Percentiles rank a stretch among this genome's conserved stretches.
phyloP scores from a whole-genome alignment of 2,797 vertebrate species.

The Pempheris klunzingeri region DNA sequence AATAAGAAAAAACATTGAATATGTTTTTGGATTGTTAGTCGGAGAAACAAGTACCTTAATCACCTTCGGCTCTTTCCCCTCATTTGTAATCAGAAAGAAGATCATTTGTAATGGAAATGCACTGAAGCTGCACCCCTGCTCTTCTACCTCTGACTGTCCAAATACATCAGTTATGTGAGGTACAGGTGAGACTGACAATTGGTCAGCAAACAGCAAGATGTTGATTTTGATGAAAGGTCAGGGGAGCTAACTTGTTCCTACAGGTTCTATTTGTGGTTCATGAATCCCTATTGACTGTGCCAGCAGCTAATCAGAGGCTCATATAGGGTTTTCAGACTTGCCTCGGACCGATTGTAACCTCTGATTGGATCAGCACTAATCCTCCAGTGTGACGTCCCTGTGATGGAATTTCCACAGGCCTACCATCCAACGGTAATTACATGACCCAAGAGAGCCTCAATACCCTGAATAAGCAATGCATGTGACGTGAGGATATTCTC shows the following conservation, averaged over 20 bases:
- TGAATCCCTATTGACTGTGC: conserved; percentile 63
- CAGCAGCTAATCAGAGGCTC: conserved; percentile 73
- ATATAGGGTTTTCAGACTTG: conserved; percentile 60
- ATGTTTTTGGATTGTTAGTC: too few species aligned
- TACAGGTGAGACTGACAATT: conserved; percentile 48
- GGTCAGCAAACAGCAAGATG: conserved; percentile 39
- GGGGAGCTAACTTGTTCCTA: conserved; percentile 61
- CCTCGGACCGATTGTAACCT: conserved; percentile 53
- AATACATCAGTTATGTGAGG: background rate
- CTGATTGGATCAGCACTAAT: conserved; percentile 73
- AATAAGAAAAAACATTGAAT: background rate
- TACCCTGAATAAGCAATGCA: conserved; percentile 46
- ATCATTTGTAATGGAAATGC: background rate
- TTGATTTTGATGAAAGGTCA: conserved; percentile 65
- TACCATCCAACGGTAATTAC: conserved; percentile 61
- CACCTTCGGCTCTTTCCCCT: background rate
- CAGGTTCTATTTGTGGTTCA: conserved; percentile 69
- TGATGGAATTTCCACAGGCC: conserved; percentile 70
- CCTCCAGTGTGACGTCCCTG: conserved; percentile 58
- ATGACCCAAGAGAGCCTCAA: conserved; percentile 60
- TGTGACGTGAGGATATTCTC: conserved; percentile 34
- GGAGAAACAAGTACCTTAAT: background rate
- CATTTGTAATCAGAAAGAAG: background rate
- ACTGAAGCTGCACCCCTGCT: background rate
- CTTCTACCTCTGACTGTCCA: background rate